Conservation (phyloP, 1,140 invertebrate genomes). For the Bacillus rossius region DNA sequence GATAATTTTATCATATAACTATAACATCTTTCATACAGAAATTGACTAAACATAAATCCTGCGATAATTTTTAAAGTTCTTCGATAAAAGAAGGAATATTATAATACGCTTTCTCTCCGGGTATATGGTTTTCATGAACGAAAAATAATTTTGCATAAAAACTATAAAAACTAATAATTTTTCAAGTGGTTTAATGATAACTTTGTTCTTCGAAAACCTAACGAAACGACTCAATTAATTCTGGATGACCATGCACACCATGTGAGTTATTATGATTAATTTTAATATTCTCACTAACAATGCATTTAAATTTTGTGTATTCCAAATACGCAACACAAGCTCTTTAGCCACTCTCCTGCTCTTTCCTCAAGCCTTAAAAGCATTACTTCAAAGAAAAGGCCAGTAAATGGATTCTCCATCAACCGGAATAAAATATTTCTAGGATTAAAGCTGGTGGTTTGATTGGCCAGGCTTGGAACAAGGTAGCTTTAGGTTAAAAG, state of each 20-base stretch:
- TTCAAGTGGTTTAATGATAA: conserved; percentile 31
- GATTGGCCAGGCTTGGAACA: too few species aligned
- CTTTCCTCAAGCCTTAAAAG: conserved; percentile 32
- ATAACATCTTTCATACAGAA: too few species aligned
- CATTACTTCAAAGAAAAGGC: conserved; percentile 24
- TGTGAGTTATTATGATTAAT: conserved; percentile 20
- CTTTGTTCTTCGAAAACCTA: conserved; percentile 20
- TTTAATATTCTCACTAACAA: conserved; percentile 26
- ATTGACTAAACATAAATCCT: too few species aligned
- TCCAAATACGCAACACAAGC: conserved; percentile 28
- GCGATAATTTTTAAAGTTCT: too few species aligned
- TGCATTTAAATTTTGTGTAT: conserved; percentile 28
- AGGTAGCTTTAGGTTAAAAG: too few species aligned
- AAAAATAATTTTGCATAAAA: conserved; percentile 38
- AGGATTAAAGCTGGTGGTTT: background rate
- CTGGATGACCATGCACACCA: conserved; percentile 24
- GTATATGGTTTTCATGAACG: conserved; percentile 28
- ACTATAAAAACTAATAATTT: conserved; percentile 30
- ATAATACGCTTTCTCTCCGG: conserved; percentile 24
- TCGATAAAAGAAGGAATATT: too few species aligned
- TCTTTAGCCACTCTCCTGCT: conserved; percentile 29
- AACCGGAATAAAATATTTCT: conserved; percentile 17
- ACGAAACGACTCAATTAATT: conserved; percentile 22
- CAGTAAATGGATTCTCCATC: conserved; percentile 41
- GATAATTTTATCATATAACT: too few species aligned